Conservation (phyloP, 2,113 vertebrate species). For the Misgurnus anguillicaudatus region DNA sequence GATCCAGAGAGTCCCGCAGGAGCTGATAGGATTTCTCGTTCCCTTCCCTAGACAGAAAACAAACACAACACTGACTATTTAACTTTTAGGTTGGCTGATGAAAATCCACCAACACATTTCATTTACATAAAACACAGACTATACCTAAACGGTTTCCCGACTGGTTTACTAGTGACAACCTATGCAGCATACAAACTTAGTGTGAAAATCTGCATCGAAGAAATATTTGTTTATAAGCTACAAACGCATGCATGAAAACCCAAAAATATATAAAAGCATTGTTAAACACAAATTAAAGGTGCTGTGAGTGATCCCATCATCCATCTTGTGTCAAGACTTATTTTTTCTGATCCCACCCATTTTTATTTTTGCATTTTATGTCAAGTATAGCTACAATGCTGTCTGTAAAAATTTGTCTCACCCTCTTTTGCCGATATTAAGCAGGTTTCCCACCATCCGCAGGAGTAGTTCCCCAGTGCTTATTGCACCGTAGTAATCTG, state of each 20-base stretch:
- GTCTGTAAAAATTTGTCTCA: slow-evolving; percentile 65
- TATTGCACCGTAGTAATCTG: slow-evolving; percentile 91
- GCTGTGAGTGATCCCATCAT: too few relatives aligned
- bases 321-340: too few relatives aligned
- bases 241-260: too few relatives aligned
- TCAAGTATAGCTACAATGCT: too few relatives aligned
- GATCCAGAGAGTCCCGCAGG: slow-evolving; percentile 92
- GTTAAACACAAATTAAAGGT: too few relatives aligned
- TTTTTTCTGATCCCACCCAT: too few relatives aligned
- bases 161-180: not conserved
- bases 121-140: slow-evolving; percentile 1
- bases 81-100: not conserved
- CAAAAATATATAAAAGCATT: too few relatives aligned
- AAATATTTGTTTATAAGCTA: too few relatives aligned
- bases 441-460: slow-evolving; percentile 95
- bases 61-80: slow-evolving; percentile 2
- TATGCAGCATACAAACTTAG: not conserved
- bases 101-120: not conserved
- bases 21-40: slow-evolving; percentile 97
- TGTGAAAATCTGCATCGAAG: too few relatives aligned
- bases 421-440: slow-evolving; percentile 94
- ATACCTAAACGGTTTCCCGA: not conserved
- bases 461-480: slow-evolving; percentile 91
- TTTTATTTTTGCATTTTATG: too few relatives aligned
- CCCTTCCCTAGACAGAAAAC: slow-evolving; percentile 80